Evolutionary conservation across 2,797 vertebrate species (phyloP), one percentile per base, ranked within the genome.

Genomic region (Pelobates cultripes): DNA sequence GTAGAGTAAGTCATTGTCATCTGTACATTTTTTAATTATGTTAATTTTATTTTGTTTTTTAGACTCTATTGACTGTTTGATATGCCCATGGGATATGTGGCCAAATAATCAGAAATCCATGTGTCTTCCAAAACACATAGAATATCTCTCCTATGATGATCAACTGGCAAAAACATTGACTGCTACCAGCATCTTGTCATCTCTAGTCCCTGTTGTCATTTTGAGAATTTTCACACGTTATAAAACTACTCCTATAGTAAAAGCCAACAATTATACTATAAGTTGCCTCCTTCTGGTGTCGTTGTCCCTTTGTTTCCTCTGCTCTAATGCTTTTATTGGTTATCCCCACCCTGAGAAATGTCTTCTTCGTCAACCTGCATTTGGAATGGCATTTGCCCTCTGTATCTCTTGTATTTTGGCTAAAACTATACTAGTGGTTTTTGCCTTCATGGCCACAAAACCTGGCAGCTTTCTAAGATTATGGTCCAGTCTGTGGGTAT

Each of bases 371-470:
- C 12, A 73, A 13, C 75, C 79, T 64, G 61, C 77, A 40, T 75
- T 76, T 68, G 71, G 78, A 6, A 47, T 79, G 60, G 70, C 77
- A 5, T 85, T 84, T 10, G 4, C 78, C 6, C 14, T 83, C 43
- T 71, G 70, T 66, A 73, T 84, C 68, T 78, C 80, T 9, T 81
- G 81, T 4, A 15, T 77, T 41, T 67, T 79, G 53, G 78, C 80
- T 28, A 86, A 87, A 81, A 85, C 80, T 2, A 43, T 84, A 3
- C 66, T 73, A 4, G 85, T 78, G 12, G 41, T 79, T 63, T 28
- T 83, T 45, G 73, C 78, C 43, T 85, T 85, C 64, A 70, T 80
- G 47, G 84, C 68, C 28, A 85, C 63, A 2, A 66, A 42, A 73
- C 84, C 80, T 55, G 72, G 80, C n/a, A 83, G 47, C 40, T 70